Conservation (phyloP, 2,888 invertebrate genomes). For the Oithona nana region DNA sequence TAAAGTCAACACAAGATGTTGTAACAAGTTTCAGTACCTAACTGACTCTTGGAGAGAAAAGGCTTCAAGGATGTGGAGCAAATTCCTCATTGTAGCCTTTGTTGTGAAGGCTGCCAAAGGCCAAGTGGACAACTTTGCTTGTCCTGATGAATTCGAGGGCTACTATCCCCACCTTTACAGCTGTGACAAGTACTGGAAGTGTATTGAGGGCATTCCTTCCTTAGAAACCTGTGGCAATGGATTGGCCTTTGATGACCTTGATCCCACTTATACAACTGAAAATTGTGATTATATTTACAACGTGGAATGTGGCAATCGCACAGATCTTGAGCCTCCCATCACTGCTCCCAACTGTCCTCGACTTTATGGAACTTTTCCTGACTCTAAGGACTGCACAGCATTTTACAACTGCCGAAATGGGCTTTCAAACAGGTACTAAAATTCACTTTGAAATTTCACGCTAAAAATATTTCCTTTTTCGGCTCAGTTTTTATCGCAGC, state of each 20-base stretch:
- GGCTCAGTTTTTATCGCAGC: too few relatives aligned
- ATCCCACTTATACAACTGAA: conserved; percentile 72
- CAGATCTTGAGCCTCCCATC: conserved; percentile 71
- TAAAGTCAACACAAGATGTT: too few relatives aligned
- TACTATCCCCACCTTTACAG: conserved; percentile 21
- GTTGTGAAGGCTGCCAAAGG: too few relatives aligned
- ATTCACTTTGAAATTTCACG: too few relatives aligned
- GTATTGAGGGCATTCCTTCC: conserved; percentile 68
- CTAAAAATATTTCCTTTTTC: too few relatives aligned
- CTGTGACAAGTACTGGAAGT: conserved; percentile 90
- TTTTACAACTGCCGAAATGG: conserved; percentile 98
- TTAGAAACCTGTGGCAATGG: conserved; percentile 86
- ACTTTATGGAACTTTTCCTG: conserved; percentile 78
- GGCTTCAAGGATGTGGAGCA: too few relatives aligned
- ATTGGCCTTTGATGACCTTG: conserved; percentile 69
- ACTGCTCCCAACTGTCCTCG: conserved; percentile 62
- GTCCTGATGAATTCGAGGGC: conserved; percentile 21
- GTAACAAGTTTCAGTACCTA: too few relatives aligned
- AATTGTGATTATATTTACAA: conserved; percentile 91
- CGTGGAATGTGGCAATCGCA: conserved; percentile 73
- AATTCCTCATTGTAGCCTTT: too few relatives aligned
- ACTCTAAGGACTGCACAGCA: conserved; percentile 65
- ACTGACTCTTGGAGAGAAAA: too few relatives aligned
- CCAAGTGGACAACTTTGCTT: conserved; percentile 17
- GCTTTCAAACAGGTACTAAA: conserved; percentile 75